Percentiles rank a stretch among this genome's conserved stretches.
phyloP scores from a whole-genome alignment of 1,140 invertebrate genomes.

The Sycophila sp. region DNA sequence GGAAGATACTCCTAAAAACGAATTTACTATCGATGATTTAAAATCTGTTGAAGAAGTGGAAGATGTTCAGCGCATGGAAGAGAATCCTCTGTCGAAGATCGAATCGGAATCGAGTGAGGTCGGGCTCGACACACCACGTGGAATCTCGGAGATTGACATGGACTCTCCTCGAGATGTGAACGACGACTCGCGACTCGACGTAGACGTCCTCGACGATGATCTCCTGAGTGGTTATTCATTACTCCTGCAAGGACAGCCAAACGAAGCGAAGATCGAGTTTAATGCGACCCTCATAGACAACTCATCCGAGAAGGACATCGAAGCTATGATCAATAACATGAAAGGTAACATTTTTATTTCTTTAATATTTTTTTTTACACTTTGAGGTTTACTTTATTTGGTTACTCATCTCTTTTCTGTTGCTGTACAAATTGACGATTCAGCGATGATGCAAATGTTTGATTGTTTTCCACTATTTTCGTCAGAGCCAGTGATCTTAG shows the following conservation, averaged over 20 bases:
- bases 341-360: slow-evolving; percentile 53
- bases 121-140: slow-evolving; percentile 52
- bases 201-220: slow-evolving; percentile 53
- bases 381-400: slow-evolving; percentile 11
- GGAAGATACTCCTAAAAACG: background rate
- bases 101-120: slow-evolving; percentile 53
- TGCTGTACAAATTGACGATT: slow-evolving; percentile 17
- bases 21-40: background rate
- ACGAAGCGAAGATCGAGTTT: slow-evolving; percentile 50
- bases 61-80: background rate
- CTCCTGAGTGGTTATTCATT: slow-evolving; percentile 42
- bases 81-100: slow-evolving; percentile 17
- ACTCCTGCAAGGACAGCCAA: slow-evolving; percentile 27
- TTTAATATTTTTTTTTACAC: slow-evolving; percentile 21
- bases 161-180: slow-evolving; percentile 56
- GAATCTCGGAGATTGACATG: slow-evolving; percentile 58
- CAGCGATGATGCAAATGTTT: slow-evolving; percentile 1
- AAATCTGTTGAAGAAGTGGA: slow-evolving; percentile 3
- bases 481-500: too few relatives aligned
- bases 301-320: slow-evolving; percentile 60
- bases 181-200: slow-evolving; percentile 52
- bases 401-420: background rate
- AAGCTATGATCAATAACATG: slow-evolving; percentile 61
- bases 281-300: slow-evolving; percentile 46
- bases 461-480: too few relatives aligned